Conservation (phyloP, 2,797 vertebrate genomes). For the Sebastes kiyomatsui region DNA sequence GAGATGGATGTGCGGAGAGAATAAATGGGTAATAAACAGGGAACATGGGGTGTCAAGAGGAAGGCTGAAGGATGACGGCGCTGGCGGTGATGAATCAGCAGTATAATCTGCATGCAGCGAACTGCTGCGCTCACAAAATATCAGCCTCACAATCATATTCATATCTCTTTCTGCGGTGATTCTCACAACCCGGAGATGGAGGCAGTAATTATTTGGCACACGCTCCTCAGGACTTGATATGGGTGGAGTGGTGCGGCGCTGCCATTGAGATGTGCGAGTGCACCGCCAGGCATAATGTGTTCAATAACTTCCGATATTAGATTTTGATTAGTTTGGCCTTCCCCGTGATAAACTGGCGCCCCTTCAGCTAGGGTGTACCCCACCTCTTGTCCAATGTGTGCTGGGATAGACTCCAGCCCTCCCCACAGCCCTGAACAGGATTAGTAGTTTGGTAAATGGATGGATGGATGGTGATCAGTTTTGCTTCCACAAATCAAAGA, state of each 20-base stretch:
- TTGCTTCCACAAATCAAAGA: constrained; percentile 7
- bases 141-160: constrained; percentile 15
- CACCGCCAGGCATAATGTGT: background rate
- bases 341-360: background rate
- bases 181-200: constrained; percentile 3
- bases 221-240: background rate
- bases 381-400: background rate
- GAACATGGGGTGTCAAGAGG: background rate
- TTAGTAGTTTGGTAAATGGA: background rate
- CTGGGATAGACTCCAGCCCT: background rate
- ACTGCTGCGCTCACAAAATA: constrained; percentile 30
- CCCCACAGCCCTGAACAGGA: background rate
- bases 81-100: constrained; percentile 45
- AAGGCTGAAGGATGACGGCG: constrained; percentile 3
- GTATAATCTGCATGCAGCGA: background rate
- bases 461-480: background rate
- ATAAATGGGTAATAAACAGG: constrained; percentile 6
- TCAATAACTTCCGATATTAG: constrained; percentile 6
- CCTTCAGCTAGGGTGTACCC: background rate
- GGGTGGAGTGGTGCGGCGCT: background rate
- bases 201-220: constrained; percentile 10
- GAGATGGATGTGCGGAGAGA: background rate
- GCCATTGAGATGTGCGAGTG: constrained; percentile 3
- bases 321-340: constrained; percentile 18
- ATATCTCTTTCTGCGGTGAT: constrained; percentile 9